Evolutionary conservation across 1,140 invertebrate genomes (phyloP), one percentile per base, ranked within the genome.

Genomic region (Aphelenchoides fujianensis): DNA sequence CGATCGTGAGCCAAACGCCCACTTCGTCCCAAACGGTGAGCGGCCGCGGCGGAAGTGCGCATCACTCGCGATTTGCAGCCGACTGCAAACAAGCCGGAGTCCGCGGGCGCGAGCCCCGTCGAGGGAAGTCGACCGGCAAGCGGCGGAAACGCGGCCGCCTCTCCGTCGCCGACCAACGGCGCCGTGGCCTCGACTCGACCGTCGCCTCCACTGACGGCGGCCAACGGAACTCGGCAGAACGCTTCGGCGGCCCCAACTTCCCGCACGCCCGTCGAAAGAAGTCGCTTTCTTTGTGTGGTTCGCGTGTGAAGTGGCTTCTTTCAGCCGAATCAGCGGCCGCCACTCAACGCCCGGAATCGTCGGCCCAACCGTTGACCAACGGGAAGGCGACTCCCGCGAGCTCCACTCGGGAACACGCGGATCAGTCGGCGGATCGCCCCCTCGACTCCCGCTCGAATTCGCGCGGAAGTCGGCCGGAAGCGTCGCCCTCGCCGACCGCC

Each of bases 1-100:
- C n/a, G n/a, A 62, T 74, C 12, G 34, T 67, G 27, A 67, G 67
- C 52, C 7, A 69, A 54, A 16, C 67, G 19, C 55, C 55, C 12
- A 19, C 5, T 59, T 5, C 19, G 5, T 59, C 55, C 5, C 55
- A 59, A 59, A 59, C 55, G 55, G 55, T 59, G 34, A 19, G 23
- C 5, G 12, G 41, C 41, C 7, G 12, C 28, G 34, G 5, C 5
- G 55, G 55, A 59, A 59, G 5, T 59, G 5, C 55, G 19, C 55
- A 7, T 19, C 5, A 59, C 28, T 23, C 7, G 41, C 12, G 23
- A 48, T 48, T 48, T 48, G 41, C 41, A 48, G 41, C 41, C 41
- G 23, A 48, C 12, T 23, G 41, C 41, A 48, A 48, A n/a, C n/a
- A n/a, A n/a, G n/a, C n/a, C n/a, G n/a, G n/a, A n/a, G n/a, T n/a